Evolutionary conservation across 2,888 invertebrate genomes (phyloP), one percentile per base, ranked within the genome.

Genomic region (Pimpla rufipes): DNA sequence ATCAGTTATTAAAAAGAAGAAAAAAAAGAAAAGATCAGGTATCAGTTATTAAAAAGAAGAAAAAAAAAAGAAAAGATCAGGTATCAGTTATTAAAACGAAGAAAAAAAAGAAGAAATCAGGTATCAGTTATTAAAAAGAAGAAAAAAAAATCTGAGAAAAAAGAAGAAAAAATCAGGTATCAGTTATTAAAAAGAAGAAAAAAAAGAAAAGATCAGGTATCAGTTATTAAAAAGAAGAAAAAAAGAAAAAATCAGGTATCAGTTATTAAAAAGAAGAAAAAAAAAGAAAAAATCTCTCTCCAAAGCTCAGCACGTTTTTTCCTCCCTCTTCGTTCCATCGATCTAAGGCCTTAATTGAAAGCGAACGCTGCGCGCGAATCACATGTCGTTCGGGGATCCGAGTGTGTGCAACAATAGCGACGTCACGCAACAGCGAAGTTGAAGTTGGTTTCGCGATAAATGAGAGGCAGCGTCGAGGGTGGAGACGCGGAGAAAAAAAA

Each of bases 361-460:
- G 29, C 66, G 40, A 59, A 70, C 23, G 81, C 18, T 67, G 13
- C 45, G 35, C n/a, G n/a, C n/a, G 50, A 40, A 42, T 29, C 68
- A 42, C 79, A 40, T 64, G 82, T 70, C 55, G 55, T 6, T 10
- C 23, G 37, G n/a, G n/a, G 64, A 52, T 55, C 40, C 62, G 29
- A 75, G 64, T 18, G 10, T 23, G 55, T 40, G n/a, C n/a, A 55
- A 83, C 75, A 75, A 71, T 59, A 57, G 66, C 16, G 59, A 71
- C 79, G 67, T 78, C 57, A 74, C 74, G 74, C 74, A 57, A 52
- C 75, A 79, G 40, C 70, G 68, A 83, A 66, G 70, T 45, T 40
- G 73, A 68, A 77, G 67, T 59, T 68, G 47, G 11, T 11, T n/a
- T 66, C 45, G 66, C 66, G 66, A 67, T 55, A 66, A 67, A 50